phyloP scores from a whole-genome alignment of 2,113 vertebrate species.

The Pangasianodon gigas region DNA sequence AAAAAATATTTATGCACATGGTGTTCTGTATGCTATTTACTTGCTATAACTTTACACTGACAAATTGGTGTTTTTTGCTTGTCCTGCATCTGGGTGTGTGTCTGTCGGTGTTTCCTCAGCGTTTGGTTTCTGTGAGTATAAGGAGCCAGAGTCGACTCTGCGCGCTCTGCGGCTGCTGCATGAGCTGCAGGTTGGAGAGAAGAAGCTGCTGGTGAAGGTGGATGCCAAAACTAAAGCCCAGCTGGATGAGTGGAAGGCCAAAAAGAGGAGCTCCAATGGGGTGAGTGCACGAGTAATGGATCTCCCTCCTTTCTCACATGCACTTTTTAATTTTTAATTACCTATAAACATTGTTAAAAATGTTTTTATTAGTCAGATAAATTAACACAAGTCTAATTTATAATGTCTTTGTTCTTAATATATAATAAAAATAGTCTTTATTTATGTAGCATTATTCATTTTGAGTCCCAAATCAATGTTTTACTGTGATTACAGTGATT shows the following conservation, averaged over 20 bases:
- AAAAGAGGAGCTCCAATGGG: conserved; percentile 90
- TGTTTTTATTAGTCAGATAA: background rate
- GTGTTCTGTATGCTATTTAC: background rate
- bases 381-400: background rate
- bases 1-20: conserved; percentile 44
- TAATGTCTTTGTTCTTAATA: too few species aligned
- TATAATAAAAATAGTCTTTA: background rate
- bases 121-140: conserved; percentile 99
- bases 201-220: conserved; percentile 97
- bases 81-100: background rate
- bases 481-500: too few species aligned
- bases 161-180: conserved; percentile 90
- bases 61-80: conserved; percentile 2
- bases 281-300: conserved; percentile 63
- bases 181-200: conserved; percentile 94
- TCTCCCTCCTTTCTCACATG: background rate
- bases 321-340: background rate
- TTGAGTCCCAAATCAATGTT: too few species aligned
- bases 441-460: background rate
- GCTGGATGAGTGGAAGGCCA: conserved; percentile 97
- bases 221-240: conserved; percentile 98
- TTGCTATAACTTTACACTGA: background rate
- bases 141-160: conserved; percentile 96
- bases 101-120: conserved; percentile 67
- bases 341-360: background rate